Evolutionary conservation across 2,888 invertebrate genomes (phyloP), one percentile per base, ranked within the genome.

Genomic region (Zhuqinia jingwanae): DNA sequence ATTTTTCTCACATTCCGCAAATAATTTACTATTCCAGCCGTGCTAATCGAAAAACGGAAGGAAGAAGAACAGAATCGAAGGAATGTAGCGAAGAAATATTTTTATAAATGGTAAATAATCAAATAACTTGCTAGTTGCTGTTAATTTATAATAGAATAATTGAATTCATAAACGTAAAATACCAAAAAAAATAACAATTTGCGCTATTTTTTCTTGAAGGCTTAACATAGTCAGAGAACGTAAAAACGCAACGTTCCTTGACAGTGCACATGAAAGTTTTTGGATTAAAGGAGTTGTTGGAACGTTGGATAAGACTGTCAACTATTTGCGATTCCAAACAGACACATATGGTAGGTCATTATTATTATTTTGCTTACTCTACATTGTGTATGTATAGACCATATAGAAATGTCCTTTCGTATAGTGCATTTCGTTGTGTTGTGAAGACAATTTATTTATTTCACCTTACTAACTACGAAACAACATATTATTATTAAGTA

Each of bases 261-360:
- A 81, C 27, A 5, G 10, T 50, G 10, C 30, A 13, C 90, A 90
- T 76, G 86, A 89, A 58, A 88, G 88, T 60, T 42, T 73, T 13
- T 90, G 89, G 89, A 77, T 81, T 2, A 50, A 47, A 30, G 87
- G 88, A 60, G 53, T 47, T 3, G 20, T 63, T 11, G 60, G 42
- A 5, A 87, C 86, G 1, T n/a, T 88, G 79, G 87, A 85, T 6
- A 86, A 88, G 17, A 90, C 90, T 13, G 65, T 89, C 60, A 87
- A 87, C 60, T 82, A 85, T 27, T 81, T 90, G n/a, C 80, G 81
- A 75, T 63, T 75, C 50, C 75, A 75, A 50, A 75, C 82, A 22
- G n/a, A 63, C 70, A 73, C 56, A 11, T 47, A 82, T 15, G 75
- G 82, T 82, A 75, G 8, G 6, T 36, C 36, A 36, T 36, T 36